Conservation (phyloP, 2,888 invertebrate genomes). For the Margaritifera margaritifera region DNA sequence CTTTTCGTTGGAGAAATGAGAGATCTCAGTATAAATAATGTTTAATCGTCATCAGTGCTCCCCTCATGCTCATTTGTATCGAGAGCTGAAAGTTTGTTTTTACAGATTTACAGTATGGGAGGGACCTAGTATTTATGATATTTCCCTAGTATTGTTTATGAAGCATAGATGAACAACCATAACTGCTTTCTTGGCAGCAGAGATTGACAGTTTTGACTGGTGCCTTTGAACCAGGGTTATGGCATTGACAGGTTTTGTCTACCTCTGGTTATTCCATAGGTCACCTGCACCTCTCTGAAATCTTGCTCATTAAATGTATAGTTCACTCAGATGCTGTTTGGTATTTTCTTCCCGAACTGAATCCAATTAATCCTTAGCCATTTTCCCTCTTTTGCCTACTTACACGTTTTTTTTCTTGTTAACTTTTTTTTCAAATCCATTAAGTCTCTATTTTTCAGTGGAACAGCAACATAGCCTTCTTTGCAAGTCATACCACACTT, state of each 20-base stretch:
- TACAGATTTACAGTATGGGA: too few relatives aligned
- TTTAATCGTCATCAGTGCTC: too few relatives aligned
- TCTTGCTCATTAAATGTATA: not conserved
- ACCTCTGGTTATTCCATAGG: not conserved
- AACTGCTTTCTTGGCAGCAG: conserved; percentile 5
- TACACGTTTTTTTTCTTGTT: not conserved
- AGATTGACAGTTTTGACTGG: conserved; percentile 2
- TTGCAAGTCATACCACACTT: too few relatives aligned
- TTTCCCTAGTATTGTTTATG: not conserved
- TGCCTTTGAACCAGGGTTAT: too few relatives aligned
- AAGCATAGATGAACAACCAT: not conserved
- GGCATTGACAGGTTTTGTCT: not conserved
- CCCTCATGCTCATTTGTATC: too few relatives aligned
- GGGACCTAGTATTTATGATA: too few relatives aligned
- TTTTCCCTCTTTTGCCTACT: not conserved
- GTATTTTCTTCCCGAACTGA: conserved; percentile 1
- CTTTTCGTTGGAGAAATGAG: too few relatives aligned
- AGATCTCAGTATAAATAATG: too few relatives aligned
- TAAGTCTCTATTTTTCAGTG: too few relatives aligned
- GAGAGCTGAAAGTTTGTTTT: not conserved
- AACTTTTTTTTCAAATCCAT: too few relatives aligned
- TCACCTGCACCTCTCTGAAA: conserved; percentile 2
- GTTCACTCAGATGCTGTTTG: conserved; percentile 1
- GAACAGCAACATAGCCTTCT: too few relatives aligned
- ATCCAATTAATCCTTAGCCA: not conserved